A percentile compares a stretch with the other conserved stretches of the same genome.
These are phyloP conservation scores for Engraulis encrasicolus DNA, from an alignment of 2,113 vertebrate species.

Conservation along the genomic window DNA sequence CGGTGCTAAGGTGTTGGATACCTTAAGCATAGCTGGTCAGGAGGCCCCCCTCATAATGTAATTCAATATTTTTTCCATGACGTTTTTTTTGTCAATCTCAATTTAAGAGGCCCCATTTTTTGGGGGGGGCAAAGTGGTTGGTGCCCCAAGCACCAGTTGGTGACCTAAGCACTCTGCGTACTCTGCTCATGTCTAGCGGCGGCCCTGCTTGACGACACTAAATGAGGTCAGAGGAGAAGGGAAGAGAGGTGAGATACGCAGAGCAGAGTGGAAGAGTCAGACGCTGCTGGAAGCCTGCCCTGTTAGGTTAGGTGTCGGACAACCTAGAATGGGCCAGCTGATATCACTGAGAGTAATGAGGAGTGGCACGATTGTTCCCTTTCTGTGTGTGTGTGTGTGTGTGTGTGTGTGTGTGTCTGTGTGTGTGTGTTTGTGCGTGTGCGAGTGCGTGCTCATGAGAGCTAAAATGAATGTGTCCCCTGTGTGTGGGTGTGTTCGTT, in stretches of 20 bases:
- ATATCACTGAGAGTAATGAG: conserved; percentile 37
- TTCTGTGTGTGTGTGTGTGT: background rate
- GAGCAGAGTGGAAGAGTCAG: conserved; percentile 8
- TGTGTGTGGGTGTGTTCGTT: background rate
- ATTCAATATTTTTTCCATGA: too few relatives aligned
- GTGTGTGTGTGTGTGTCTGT: background rate
- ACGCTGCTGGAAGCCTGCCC: conserved; percentile 41
- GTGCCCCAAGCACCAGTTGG: too few relatives aligned
- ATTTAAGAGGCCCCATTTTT: too few relatives aligned
- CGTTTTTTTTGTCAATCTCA: too few relatives aligned
- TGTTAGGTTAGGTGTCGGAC: conserved; percentile 43
- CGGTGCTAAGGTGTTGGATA: too few relatives aligned
- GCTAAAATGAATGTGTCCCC: background rate
- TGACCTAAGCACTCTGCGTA: too few relatives aligned
- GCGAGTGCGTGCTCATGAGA: background rate
- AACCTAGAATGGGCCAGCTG: conserved; percentile 20
- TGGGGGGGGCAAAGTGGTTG: too few relatives aligned
- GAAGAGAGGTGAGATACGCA: too few relatives aligned
- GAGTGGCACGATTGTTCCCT: background rate
- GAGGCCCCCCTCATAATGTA: too few relatives aligned
- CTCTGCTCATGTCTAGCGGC: too few relatives aligned
- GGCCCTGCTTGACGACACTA: conserved; percentile 23
- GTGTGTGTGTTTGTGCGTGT: background rate
- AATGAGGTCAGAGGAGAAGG: conserved; percentile 40
- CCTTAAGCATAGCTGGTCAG: too few relatives aligned